phyloP scores from a whole-genome alignment of 2,113 vertebrate genomes.

The Dipodomys stephensi region DNA sequence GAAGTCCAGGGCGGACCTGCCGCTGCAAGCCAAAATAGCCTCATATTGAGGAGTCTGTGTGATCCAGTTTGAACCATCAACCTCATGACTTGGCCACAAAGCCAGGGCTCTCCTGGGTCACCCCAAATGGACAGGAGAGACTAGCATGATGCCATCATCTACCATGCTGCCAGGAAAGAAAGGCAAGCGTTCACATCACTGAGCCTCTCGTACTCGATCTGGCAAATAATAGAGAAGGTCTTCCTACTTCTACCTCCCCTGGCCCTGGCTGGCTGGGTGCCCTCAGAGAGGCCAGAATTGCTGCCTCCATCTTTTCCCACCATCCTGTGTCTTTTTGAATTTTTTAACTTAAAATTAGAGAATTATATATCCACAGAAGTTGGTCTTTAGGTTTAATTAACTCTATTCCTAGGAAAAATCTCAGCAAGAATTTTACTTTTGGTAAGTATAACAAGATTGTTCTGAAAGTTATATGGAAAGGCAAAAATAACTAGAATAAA shows the following conservation, averaged over 20 bases:
- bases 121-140: background rate
- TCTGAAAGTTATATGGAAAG: background rate
- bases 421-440: background rate
- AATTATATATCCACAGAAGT: conserved; percentile 10
- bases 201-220: background rate
- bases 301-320: background rate
- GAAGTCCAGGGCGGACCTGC: background rate
- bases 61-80: background rate
- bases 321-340: background rate
- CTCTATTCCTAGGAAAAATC: conserved; percentile 1
- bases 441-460: background rate
- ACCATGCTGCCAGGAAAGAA: background rate
- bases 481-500: background rate
- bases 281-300: too few species aligned
- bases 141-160: too few species aligned
- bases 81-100: background rate
- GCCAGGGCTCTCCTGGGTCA: background rate
- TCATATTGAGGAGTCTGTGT: background rate
- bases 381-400: conserved; percentile 28
- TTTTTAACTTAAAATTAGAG: background rate
- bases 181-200: too few species aligned
- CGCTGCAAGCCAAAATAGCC: background rate
- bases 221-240: background rate
- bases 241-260: background rate
- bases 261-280: background rate